Evolutionary conservation across 2,113 vertebrate genomes (phyloP).

Genomic region (Lasiurus cinereus): DNA sequence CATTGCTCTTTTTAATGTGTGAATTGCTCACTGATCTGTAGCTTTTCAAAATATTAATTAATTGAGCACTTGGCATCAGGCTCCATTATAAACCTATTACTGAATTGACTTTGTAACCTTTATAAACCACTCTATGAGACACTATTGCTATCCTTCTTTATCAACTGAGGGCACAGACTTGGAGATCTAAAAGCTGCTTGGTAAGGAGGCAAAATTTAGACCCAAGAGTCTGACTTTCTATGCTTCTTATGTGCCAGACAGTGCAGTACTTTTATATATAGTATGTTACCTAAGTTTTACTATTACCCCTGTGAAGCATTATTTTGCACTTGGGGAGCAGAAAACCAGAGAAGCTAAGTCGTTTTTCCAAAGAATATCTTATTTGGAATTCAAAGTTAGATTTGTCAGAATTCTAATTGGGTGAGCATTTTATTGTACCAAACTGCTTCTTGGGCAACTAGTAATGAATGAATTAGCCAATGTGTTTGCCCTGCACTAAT

Average conservation of each 20-base stretch:
- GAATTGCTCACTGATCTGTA: neutral
- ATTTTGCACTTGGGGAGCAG: neutral
- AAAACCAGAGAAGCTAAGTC: neutral
- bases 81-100: neutral
- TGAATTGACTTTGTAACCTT: neutral
- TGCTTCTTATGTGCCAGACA: neutral
- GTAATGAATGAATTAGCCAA: neutral
- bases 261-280: neutral
- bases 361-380: neutral
- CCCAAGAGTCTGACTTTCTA: neutral
- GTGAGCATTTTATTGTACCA: neutral
- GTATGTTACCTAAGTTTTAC: neutral
- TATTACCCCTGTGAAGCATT: neutral
- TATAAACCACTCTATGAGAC: neutral
- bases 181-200: neutral
- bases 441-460: neutral
- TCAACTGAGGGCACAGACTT: neutral
- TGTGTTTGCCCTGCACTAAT: neutral
- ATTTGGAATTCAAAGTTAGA: neutral
- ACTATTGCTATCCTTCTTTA: neutral
- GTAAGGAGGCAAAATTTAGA: neutral
- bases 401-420: neutral
- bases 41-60: neutral
- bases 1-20: neutral
- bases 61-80: neutral